Evolutionary conservation across 2,797 vertebrate genomes (phyloP), one percentile per base, ranked within the genome.

Genomic region (Taenioides sp.): DNA sequence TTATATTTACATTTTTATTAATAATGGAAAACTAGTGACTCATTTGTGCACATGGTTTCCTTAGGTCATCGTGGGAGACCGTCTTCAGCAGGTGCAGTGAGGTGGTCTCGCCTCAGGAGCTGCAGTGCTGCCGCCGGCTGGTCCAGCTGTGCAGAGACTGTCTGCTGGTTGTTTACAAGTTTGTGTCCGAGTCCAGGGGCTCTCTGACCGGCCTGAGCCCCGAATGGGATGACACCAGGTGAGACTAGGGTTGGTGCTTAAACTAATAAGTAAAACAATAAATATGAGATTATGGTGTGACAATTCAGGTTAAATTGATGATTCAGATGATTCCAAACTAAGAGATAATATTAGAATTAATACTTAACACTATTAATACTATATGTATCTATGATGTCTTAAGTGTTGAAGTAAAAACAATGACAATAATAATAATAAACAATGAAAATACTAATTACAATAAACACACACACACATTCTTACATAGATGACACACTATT

Each of bases 131-230:
- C 91, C 96, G 95, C 74, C 94, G 95, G 74, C 89, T 99, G 85
- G 97, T 98, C 11, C 96, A 98, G 89, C 95, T 99, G 79, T 98
- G 96, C 74, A 94, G 97, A 80, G 96, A 97, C 89, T 98, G 97
- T 87, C 94, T 99, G 84, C 92, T 99, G 75, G 95, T 99, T 70
- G 96, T 98, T 86, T 99, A 98, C 94, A 98, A 98, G 92, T 96
- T 97, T 59, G 94, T 97, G 37, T 91, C 92, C 0, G 97, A 98
- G 78, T 94, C 96, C 37, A 94, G 96, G 40, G 95, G 96, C 80
- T 95, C 96, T 7, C 78, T 96, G 80, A 94, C 93, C 5, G 95
- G 95, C 77, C 88, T 95, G 77, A 95, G 93, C 84, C 92, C 94
- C 0, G 95, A 97, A 76, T 97, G 97, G 96, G 96, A 97, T 61